Evolutionary conservation across 2,888 invertebrate genomes (phyloP).

Genomic region (Candidula unifasciata): DNA sequence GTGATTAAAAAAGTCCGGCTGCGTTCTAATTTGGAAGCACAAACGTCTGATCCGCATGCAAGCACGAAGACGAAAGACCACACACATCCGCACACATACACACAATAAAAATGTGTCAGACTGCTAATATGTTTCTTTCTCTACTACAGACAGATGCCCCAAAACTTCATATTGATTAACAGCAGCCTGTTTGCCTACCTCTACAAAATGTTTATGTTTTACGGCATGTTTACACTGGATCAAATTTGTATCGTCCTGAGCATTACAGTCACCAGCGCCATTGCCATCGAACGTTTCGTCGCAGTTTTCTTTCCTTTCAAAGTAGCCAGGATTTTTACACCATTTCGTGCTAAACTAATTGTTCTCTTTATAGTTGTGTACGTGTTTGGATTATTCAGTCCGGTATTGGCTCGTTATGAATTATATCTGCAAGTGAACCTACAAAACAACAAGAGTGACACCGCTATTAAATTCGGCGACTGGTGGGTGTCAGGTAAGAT

Average conservation of each 20-base stretch:
- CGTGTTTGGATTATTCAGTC: neutral
- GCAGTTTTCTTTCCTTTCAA: slow-evolving; percentile 38
- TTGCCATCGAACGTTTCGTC: slow-evolving; percentile 14
- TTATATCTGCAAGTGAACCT: neutral
- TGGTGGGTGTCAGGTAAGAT: neutral
- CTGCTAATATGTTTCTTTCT: neutral
- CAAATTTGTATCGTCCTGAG: neutral
- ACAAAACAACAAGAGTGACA: neutral
- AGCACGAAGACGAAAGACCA: too few species aligned
- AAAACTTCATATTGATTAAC: neutral
- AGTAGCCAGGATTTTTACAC: slow-evolving; percentile 1
- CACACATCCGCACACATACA: too few species aligned
- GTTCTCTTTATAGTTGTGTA: neutral
- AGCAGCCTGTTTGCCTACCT: neutral
- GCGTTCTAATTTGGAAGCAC: too few species aligned
- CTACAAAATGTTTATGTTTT: neutral
- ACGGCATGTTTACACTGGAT: neutral
- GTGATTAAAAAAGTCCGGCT: too few species aligned
- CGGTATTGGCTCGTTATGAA: neutral
- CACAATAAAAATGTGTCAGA: too few species aligned
- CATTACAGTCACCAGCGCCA: neutral
- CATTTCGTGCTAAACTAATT: neutral
- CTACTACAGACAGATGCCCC: neutral
- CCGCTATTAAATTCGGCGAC: neutral
- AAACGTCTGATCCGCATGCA: too few species aligned